phyloP scores from a whole-genome alignment of 2,797 vertebrate genomes.

The Xiphophorus birchmanni region DNA sequence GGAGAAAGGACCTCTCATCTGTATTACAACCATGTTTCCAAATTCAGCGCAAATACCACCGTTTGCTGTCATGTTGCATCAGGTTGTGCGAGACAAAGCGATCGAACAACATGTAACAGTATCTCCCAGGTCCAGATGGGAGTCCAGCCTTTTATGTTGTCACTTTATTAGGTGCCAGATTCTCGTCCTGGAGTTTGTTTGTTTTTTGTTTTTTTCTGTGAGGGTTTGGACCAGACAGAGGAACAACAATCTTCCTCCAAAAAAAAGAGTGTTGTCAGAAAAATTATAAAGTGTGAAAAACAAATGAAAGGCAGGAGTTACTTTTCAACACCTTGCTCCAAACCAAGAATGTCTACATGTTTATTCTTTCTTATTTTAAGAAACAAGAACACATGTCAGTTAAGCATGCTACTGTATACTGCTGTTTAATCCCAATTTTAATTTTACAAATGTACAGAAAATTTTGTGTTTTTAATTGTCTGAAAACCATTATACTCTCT shows the following conservation, averaged over 20 bases:
- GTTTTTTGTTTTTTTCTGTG: neutral
- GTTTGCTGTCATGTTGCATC: slow-evolving; percentile 45
- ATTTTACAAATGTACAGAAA: neutral
- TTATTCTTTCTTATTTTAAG: slow-evolving; percentile 1
- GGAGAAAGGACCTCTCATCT: slow-evolving; percentile 27
- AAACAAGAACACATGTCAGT: neutral
- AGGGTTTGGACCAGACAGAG: slow-evolving; percentile 26
- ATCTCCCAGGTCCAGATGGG: slow-evolving; percentile 32
- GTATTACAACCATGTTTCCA: slow-evolving; percentile 33
- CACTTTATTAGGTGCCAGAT: slow-evolving; percentile 35
- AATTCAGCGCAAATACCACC: slow-evolving; percentile 26
- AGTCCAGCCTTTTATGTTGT: slow-evolving; percentile 52
- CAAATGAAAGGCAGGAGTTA: slow-evolving; percentile 47
- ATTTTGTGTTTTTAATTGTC: too few relatives aligned
- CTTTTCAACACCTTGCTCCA: slow-evolving; percentile 59
- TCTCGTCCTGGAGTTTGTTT: slow-evolving; percentile 52
- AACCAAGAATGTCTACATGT: slow-evolving; percentile 25
- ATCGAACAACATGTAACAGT: slow-evolving; percentile 37
- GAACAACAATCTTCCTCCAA: slow-evolving; percentile 36
- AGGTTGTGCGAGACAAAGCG: slow-evolving; percentile 42
- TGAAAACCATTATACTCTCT: neutral
- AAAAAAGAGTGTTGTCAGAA: slow-evolving; percentile 60
- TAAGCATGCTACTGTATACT: neutral
- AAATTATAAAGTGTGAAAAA: slow-evolving; percentile 60
- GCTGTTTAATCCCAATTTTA: neutral